Evolutionary conservation across 2,113 vertebrate species (phyloP), one percentile per base, ranked within the genome.

Genomic region (Eurypyga helias): DNA sequence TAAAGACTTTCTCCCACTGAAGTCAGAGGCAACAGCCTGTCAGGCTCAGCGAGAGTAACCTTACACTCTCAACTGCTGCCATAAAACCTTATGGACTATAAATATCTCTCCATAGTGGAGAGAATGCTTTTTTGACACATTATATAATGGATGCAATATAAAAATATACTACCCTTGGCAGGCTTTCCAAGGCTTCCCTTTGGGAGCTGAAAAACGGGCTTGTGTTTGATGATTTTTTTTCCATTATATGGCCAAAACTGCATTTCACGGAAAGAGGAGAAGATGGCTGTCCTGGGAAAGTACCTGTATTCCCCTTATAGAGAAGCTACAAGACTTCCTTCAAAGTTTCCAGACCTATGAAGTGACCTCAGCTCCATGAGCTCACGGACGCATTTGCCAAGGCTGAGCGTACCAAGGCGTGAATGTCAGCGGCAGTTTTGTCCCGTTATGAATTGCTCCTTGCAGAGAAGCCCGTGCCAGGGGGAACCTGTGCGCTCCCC

Each of bases 91-190:
- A 11, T 2, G 38, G 62, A 13, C 88, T 57, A 70, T 83, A 88
- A 95, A 93, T 77, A 79, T 13, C 90, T 76, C 75, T 73, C 38
- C 64, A 12, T 2, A 36, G 79, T 1, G 43, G 83, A 76, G 95
- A 85, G 85, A 87, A 90, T 90, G 92, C 85, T 38, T 95, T 64
- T 65, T 34, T 93, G 92, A 95, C 92, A 94, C 90, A 5, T 29
- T 80, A 61, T 85, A 83, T 94, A 83, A 93, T 85, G 90, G 90
- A 88, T 33, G 92, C 90, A 72, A 80, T 76, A 93, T 52, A 88
- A 92, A 92, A 95, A 81, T 48, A 36, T n/a, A 67, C 66, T 43
- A 85, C 3, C 0, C 45, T 77, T 95, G 94, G 96, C 95, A 65
- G 89, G 26, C 84, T 49, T 33, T 65, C 46, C 69, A 25, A 71